These are phyloP conservation scores for Calyptomena viridis DNA, from an alignment of 2,113 vertebrate genomes.

Conservation along the genomic window DNA sequence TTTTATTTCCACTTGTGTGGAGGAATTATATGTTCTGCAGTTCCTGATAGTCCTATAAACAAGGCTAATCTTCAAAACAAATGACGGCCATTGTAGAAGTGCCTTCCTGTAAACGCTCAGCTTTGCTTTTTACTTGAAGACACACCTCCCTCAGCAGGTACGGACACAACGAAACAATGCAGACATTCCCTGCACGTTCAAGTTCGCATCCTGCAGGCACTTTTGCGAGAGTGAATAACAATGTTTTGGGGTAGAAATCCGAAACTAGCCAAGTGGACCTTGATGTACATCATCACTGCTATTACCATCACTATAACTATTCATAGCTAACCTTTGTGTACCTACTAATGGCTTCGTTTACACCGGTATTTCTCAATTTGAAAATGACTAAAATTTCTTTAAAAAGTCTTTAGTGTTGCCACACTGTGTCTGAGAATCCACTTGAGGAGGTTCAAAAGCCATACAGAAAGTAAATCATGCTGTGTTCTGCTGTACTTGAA, in stretches of 20 bases:
- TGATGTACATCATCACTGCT: neutral
- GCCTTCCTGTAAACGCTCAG: constrained; percentile 50
- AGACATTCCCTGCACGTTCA: neutral
- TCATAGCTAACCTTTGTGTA: neutral
- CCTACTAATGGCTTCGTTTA: neutral
- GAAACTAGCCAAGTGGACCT: neutral
- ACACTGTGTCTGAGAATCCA: neutral
- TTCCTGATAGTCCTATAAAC: neutral
- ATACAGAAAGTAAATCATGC: neutral
- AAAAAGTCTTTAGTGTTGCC: neutral
- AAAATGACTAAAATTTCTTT: neutral
- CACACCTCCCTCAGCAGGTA: constrained; percentile 80
- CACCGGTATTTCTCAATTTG: neutral
- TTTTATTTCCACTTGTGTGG: neutral
- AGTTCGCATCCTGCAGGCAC: constrained; percentile 34
- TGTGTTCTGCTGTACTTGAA: neutral
- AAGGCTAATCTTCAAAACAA: constrained; percentile 55
- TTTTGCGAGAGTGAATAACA: neutral
- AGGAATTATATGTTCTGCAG: neutral
- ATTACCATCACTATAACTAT: neutral
- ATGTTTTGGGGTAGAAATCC: neutral
- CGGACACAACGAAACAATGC: constrained; percentile 35
- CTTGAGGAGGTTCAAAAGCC: neutral
- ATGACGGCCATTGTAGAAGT: constrained; percentile 32
- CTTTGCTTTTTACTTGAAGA: constrained; percentile 66